Percentiles rank a stretch among this genome's conserved stretches.
phyloP scores from a whole-genome alignment of 2,797 vertebrate species.

The Limosa lapponica region DNA sequence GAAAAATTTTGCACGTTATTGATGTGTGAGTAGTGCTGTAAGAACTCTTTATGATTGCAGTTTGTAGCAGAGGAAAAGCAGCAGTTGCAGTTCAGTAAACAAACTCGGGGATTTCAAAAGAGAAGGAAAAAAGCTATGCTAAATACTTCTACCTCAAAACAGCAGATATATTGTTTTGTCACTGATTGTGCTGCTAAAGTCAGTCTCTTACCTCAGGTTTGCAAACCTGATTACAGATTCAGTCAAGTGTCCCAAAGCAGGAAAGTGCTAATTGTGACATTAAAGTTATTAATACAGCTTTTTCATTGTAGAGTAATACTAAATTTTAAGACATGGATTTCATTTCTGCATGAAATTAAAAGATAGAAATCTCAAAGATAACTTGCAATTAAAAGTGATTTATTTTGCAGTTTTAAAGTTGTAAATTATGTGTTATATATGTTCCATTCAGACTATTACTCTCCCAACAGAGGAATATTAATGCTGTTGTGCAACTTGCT shows the following conservation, averaged over 20 bases:
- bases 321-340: neutral
- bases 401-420: neutral
- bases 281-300: neutral
- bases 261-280: neutral
- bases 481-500: neutral
- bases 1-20: neutral
- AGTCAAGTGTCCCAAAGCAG: neutral
- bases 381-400: neutral
- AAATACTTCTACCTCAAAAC: neutral
- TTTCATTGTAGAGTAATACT: neutral
- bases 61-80: neutral
- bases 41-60: neutral
- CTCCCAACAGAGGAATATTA: neutral
- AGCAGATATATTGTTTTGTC: neutral
- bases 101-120: neutral
- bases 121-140: neutral
- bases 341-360: neutral
- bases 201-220: fast-evolving
- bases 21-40: neutral
- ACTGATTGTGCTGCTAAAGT: neutral
- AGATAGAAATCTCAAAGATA: neutral
- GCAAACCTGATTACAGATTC: neutral
- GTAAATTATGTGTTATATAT: neutral
- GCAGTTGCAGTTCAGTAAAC: neutral
- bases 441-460: neutral